Evolutionary conservation across 2,888 invertebrate species (phyloP).

Genomic region (Drosophila paramelanica): DNA sequence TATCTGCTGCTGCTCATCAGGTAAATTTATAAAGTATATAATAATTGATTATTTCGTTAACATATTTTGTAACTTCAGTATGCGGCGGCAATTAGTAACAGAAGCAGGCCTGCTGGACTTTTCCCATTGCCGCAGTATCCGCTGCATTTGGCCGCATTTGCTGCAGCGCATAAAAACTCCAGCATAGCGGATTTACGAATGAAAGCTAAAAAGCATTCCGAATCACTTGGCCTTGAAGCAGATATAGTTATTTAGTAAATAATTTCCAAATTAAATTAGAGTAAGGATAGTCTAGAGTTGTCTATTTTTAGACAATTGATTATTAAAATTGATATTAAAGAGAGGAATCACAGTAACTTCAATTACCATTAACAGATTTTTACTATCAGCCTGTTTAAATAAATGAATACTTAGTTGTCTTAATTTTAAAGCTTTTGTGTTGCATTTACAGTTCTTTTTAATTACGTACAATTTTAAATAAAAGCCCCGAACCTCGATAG

Average conservation of each 20-base stretch:
- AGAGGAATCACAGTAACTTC: constrained; percentile 49
- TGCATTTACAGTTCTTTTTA: background rate
- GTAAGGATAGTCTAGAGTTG: constrained; percentile 42
- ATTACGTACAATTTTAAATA: background rate
- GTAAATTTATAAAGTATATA: constrained; percentile 83
- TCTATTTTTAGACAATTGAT: constrained; percentile 53
- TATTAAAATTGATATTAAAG: constrained; percentile 35
- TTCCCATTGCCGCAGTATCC: constrained; percentile 89
- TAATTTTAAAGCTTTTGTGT: constrained; percentile 30
- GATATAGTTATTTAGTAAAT: constrained; percentile 73
- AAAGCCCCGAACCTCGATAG: background rate
- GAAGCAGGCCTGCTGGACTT: constrained; percentile 85
- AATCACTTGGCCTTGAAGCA: constrained; percentile 88
- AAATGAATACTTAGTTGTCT: constrained; percentile 58
- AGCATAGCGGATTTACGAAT: constrained; percentile 97
- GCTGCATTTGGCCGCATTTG: constrained; percentile 92
- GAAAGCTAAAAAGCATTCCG: constrained; percentile 96
- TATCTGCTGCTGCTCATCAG: constrained; percentile 93
- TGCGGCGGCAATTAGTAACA: constrained; percentile 87
- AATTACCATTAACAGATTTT: constrained; percentile 47
- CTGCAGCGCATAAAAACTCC: constrained; percentile 93
- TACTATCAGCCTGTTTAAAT: constrained; percentile 43
- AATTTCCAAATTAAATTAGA: constrained; percentile 22
- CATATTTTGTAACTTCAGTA: constrained; percentile 84
- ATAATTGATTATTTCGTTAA: background rate